phyloP scores from a whole-genome alignment of 2,113 vertebrate species.

The Propithecus coquereli region DNA sequence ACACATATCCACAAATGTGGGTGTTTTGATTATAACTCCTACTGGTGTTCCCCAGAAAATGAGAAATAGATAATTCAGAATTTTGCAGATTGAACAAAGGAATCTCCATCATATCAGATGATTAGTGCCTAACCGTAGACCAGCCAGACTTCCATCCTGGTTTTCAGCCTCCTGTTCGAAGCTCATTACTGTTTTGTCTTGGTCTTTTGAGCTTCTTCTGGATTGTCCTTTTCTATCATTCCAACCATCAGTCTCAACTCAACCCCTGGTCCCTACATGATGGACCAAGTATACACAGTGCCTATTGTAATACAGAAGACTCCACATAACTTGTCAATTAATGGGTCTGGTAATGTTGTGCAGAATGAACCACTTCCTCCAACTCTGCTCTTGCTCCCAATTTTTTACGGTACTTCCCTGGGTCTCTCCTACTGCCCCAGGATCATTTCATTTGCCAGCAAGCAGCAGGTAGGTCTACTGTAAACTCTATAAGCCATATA shows the following conservation, averaged over 20 bases:
- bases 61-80: neutral
- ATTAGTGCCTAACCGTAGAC: neutral
- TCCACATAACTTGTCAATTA: neutral
- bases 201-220: neutral
- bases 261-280: neutral
- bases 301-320: neutral
- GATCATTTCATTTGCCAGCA: neutral
- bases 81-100: neutral
- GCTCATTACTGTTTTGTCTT: neutral
- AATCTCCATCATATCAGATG: neutral
- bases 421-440: neutral
- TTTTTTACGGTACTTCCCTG: neutral
- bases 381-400: neutral
- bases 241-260: neutral
- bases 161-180: neutral
- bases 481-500: neutral
- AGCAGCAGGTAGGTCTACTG: neutral
- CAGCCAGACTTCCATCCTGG: neutral
- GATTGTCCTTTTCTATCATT: neutral
- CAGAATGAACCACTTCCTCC: neutral
- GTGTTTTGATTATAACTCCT: neutral
- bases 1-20: neutral
- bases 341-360: neutral
- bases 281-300: rapidly evolving
- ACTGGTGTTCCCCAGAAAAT: neutral